Base-by-base conservation (phyloP, 2,888 invertebrate species). In the Hirtodrosophila histrioides region DNA sequence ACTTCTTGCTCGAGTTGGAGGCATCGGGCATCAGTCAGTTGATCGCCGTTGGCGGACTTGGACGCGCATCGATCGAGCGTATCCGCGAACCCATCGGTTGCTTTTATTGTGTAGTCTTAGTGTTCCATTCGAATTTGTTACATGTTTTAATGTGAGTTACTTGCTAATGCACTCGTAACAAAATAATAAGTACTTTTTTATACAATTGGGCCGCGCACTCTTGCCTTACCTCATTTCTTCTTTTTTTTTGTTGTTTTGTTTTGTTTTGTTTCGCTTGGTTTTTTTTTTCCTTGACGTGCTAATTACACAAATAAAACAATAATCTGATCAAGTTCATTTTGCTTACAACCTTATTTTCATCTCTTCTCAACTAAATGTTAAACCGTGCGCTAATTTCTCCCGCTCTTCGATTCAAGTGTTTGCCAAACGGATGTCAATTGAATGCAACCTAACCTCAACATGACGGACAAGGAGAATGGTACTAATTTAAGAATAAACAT, bases 41-140 rank as follows among this genome's bases (percentile, higher is more conserved):
- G 82, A 88, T 78, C 78, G 82, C 74, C 85, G 85, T 86, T 79
- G 78, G 69, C 78, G 71, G 68, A 79, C 76, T 73, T 79, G 70
- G 80, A 88, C 84, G 89, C 75, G 78, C 67, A 57, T 69, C 55
- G 58, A 44, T 46, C 54, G 81, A 6, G 10, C 46, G 40, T 12
- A 27, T 41, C 27, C 48, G 53, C 43, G 46, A 12, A n/a, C 44
- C 29, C 11, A 27, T 9, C 53, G 72, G n/a, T 41, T 55, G 17
- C 49, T 39, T 33, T 48, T 45, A 33, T 45, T 11, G 56, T 43
- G 53, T 60, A 56, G 55, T 60, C 69, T 67, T 46, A 61, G 39
- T 54, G 31, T 31, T 8, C 9, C 9, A 8, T 7, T 31, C 31
- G 3, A 31, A 8, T 68, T 39, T 51, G 39, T 56, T 75, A 50